Conservation (phyloP, 2,113 vertebrate species). For the Aptenodytes patagonicus region DNA sequence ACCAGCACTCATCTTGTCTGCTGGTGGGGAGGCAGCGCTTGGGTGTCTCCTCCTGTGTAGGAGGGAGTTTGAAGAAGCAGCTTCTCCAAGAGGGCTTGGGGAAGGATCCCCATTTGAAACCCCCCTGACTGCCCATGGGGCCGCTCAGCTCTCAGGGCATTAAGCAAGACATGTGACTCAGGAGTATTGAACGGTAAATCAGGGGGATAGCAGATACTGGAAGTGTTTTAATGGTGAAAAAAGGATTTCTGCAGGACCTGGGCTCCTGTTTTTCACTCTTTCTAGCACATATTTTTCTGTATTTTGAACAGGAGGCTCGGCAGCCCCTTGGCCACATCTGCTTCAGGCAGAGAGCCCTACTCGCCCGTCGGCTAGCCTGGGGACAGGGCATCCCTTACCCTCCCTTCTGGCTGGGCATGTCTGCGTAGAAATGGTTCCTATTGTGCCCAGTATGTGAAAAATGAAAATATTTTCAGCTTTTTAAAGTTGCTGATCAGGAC, state of each 20-base stretch:
- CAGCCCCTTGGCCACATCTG: neutral
- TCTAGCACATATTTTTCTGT: neutral
- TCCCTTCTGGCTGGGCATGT: neutral
- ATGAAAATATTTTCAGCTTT: neutral
- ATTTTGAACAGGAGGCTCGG: neutral
- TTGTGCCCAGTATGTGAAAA: neutral
- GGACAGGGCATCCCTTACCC: neutral
- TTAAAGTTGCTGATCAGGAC: neutral
- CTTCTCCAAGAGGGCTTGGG: neutral
- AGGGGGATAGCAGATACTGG: neutral
- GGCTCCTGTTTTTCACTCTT: neutral
- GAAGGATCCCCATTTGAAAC: neutral
- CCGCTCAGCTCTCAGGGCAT: neutral
- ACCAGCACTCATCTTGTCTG: neutral
- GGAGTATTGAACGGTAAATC: neutral
- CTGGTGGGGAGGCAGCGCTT: neutral
- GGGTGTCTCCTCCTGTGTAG: neutral
- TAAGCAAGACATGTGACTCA: fast-evolving
- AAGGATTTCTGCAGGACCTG: neutral
- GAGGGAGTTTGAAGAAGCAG: neutral
- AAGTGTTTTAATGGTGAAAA: neutral
- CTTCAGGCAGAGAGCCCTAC: neutral
- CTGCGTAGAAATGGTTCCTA: neutral
- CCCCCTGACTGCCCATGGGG: fast-evolving
- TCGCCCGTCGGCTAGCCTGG: neutral